A percentile compares a stretch with the other conserved stretches of the same genome.
These are phyloP conservation scores for Cyprinodon tularosa DNA, from an alignment of 2,113 vertebrate species.

Conservation along the genomic window DNA sequence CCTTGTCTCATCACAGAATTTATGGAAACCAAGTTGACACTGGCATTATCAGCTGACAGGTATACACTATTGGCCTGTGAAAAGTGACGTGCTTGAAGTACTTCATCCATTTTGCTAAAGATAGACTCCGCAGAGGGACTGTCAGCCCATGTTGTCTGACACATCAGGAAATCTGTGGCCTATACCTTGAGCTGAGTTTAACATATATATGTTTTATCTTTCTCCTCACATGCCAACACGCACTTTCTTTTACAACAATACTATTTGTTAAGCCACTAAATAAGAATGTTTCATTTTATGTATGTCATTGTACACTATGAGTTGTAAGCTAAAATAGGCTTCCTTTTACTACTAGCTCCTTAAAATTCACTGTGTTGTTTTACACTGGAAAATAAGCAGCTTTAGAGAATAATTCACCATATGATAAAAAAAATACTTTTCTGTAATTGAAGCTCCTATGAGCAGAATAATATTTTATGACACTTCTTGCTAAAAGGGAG, in stretches of 20 bases:
- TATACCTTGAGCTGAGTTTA: not conserved
- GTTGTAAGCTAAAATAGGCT: not conserved
- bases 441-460: too few relatives aligned
- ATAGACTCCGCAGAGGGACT: not conserved
- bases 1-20: not conserved
- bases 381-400: not conserved
- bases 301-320: not conserved
- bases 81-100: not conserved
- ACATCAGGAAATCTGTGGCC: not conserved
- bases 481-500: too few relatives aligned
- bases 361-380: not conserved
- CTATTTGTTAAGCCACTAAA: not conserved
- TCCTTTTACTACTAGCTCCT: not conserved
- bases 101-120: slow-evolving; percentile 1
- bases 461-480: too few relatives aligned
- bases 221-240: not conserved
- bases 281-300: not conserved
- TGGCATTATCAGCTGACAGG: not conserved
- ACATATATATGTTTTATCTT: not conserved
- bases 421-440: too few relatives aligned
- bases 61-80: not conserved
- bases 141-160: not conserved
- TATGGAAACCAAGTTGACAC: slow-evolving; percentile 1
- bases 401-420: not conserved
- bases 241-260: not conserved